These are phyloP conservation scores for Hippocampus guttulatus DNA, from an alignment of 2,113 vertebrate genomes.

Conservation along the genomic window DNA sequence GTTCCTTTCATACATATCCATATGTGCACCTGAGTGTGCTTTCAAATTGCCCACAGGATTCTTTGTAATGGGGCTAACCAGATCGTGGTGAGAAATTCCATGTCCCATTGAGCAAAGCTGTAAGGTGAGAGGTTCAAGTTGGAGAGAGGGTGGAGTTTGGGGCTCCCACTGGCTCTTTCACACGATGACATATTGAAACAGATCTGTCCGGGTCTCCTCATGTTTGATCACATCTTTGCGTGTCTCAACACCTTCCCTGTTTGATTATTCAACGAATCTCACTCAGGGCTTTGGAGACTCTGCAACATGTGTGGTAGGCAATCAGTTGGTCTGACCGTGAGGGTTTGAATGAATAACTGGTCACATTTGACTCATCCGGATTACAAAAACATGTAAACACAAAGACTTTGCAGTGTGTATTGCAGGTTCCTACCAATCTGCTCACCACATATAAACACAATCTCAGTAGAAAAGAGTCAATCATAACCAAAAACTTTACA, in stretches of 20 bases:
- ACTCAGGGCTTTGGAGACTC: conserved; percentile 17
- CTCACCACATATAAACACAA: conserved; percentile 54
- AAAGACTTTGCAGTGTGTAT: conserved; percentile 44
- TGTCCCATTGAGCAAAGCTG: conserved; percentile 57
- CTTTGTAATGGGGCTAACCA: conserved; percentile 63
- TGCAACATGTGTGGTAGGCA: conserved; percentile 7
- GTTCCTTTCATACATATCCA: conserved; percentile 22
- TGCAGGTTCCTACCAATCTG: conserved; percentile 36
- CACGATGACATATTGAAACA: conserved; percentile 60
- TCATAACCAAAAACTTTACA: conserved; percentile 48
- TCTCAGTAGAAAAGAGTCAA: conserved; percentile 20
- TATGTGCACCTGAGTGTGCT: conserved; percentile 25
- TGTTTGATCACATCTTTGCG: conserved; percentile 44
- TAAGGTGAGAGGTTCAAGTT: conserved; percentile 56
- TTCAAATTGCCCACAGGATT: conserved; percentile 42
- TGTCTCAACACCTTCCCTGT: conserved; percentile 38
- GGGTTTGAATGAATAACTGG: conserved; percentile 16
- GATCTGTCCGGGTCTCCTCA: conserved; percentile 38
- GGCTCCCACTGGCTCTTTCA: conserved; percentile 42
- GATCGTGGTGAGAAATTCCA: conserved; percentile 65
- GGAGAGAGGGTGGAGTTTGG: conserved; percentile 11
- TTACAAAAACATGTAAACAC: conserved; percentile 24
- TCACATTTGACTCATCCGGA: conserved; percentile 20
- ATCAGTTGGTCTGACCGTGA: conserved; percentile 17
- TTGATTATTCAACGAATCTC: conserved; percentile 20